These are phyloP conservation scores for Hydrolagus colliei DNA, from an alignment of 2,797 vertebrate genomes.

Conservation along the genomic window DNA sequence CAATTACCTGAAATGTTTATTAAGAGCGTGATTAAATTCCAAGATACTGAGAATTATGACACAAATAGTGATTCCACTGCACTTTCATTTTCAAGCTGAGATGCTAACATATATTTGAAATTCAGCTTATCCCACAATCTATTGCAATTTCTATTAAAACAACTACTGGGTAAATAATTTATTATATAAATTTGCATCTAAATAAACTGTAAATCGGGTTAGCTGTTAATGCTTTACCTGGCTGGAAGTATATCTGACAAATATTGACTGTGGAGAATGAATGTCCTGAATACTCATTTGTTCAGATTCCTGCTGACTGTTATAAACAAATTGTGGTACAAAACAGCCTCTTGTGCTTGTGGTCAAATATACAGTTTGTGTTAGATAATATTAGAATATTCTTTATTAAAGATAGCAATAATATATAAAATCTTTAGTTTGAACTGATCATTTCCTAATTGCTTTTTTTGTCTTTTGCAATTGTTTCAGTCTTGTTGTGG, in stretches of 20 bases:
- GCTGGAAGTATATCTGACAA: conserved; percentile 25
- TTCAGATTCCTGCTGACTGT: conserved; percentile 9
- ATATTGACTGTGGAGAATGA: conserved; percentile 21
- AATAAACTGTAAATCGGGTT: conserved; percentile 27
- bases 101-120: not conserved
- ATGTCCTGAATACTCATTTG: conserved; percentile 18
- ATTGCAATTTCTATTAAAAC: not conserved
- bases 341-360: too few relatives aligned
- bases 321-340: too few relatives aligned
- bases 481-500: not conserved
- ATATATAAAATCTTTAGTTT: not conserved
- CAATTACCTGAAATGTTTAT: not conserved
- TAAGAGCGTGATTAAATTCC: not conserved
- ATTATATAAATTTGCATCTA: conserved; percentile 25
- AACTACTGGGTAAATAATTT: not conserved
- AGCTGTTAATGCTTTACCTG: conserved; percentile 9
- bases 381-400: too few relatives aligned
- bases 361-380: too few relatives aligned
- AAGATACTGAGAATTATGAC: not conserved
- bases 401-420: too few relatives aligned
- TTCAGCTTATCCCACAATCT: not conserved
- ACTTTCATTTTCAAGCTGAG: not conserved
- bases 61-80: not conserved
- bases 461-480: not conserved
- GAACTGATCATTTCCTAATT: not conserved